These are phyloP conservation scores for Gavialis gangeticus DNA, from an alignment of 2,113 vertebrate genomes.

Conservation along the genomic window DNA sequence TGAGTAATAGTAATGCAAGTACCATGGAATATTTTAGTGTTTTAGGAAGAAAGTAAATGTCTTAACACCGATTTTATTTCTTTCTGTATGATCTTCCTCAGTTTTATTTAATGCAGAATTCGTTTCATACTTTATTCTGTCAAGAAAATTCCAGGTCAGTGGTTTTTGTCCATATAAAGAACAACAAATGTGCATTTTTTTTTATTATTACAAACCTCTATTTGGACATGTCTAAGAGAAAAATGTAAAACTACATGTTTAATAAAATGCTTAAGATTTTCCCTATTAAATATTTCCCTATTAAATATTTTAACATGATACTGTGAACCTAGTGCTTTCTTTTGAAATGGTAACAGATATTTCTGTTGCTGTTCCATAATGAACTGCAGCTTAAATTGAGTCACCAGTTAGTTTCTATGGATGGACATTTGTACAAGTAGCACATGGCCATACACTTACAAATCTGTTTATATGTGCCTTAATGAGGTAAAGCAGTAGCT, in stretches of 20 bases:
- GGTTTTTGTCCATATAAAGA: background rate
- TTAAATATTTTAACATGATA: background rate
- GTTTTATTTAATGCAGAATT: background rate
- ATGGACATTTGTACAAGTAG: too few relatives aligned
- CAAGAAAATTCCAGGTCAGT: background rate
- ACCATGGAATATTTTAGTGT: background rate
- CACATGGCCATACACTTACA: too few relatives aligned
- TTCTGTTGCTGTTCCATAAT: background rate
- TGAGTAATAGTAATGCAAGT: background rate
- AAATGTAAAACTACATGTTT: background rate
- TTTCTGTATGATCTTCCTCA: background rate
- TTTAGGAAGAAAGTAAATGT: background rate
- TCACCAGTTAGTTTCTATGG: too few relatives aligned
- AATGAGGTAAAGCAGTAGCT: too few relatives aligned
- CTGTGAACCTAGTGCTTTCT: too few relatives aligned
- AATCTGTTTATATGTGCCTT: too few relatives aligned
- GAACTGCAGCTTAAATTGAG: background rate
- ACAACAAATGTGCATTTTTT: background rate
- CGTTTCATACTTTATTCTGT: background rate
- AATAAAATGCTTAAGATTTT: background rate
- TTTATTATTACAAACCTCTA: background rate
- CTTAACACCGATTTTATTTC: background rate
- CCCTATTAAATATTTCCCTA: background rate
- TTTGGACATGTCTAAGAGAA: background rate
- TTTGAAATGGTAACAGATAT: too few relatives aligned